Percentiles rank a stretch among this genome's conserved stretches.
Conservation (phyloP, 2,797 vertebrate genomes). For the Pterois miles region DNA sequence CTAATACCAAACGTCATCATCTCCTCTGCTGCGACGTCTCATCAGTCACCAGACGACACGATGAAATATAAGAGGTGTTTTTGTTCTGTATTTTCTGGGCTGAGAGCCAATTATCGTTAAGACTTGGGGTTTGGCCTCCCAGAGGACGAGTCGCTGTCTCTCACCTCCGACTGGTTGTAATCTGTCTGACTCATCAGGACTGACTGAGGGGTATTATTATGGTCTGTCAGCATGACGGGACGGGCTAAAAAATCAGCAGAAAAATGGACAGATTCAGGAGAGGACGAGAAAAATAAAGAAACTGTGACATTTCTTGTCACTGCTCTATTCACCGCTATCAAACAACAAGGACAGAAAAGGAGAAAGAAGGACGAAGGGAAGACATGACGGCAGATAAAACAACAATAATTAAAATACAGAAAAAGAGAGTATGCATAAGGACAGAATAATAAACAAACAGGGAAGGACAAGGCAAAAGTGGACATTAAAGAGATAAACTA, state of each 20-base stretch:
- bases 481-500: too few species aligned
- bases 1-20: neutral
- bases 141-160: neutral
- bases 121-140: neutral
- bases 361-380: neutral
- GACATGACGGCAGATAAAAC: neutral
- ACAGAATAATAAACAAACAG: too few species aligned
- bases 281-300: neutral
- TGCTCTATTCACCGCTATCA: neutral
- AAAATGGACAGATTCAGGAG: neutral
- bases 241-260: neutral
- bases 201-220: neutral
- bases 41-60: neutral
- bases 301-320: neutral
- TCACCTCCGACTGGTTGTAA: conserved; percentile 9
- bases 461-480: too few species aligned
- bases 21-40: neutral
- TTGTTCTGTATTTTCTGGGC: neutral
- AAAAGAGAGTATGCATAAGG: too few species aligned
- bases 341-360: neutral
- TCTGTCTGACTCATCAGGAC: conserved; percentile 23
- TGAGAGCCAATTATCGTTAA: neutral
- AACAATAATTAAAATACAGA: neutral
- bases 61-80: neutral
- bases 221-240: conserved; percentile 7